phyloP scores from a whole-genome alignment of 2,888 invertebrate genomes.

The Volucella inflata region DNA sequence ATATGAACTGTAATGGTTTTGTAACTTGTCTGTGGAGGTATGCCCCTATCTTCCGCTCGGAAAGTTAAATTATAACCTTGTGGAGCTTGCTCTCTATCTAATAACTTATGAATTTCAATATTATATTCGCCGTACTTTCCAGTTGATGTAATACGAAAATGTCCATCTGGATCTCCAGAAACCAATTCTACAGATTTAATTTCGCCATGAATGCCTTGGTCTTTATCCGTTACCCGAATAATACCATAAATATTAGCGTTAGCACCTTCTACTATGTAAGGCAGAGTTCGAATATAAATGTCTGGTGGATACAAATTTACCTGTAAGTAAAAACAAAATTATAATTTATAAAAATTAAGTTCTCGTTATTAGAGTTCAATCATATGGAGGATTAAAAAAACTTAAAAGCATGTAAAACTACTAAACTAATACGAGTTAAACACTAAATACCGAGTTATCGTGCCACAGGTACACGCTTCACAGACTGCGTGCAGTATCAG shows the following conservation, averaged over 20 bases:
- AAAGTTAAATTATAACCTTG: conserved; percentile 94
- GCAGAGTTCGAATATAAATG: conserved; percentile 91
- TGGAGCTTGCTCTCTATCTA: conserved; percentile 91
- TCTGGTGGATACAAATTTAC: conserved; percentile 95
- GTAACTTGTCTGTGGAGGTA: conserved; percentile 90
- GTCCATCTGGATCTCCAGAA: conserved; percentile 94
- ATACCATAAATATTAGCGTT: conserved; percentile 95
- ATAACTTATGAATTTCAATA: conserved; percentile 90
- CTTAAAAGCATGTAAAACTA: no score
- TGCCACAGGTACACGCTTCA: no score
- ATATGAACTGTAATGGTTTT: conserved; percentile 92
- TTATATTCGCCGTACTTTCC: conserved; percentile 89
- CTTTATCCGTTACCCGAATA: conserved; percentile 92
- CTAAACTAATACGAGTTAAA: no score
- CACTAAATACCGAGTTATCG: no score
- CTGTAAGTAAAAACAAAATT: conserved; percentile 79
- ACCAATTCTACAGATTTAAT: conserved; percentile 92
- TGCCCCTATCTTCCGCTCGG: conserved; percentile 92
- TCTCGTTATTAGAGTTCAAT: background rate
- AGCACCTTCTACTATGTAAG: conserved; percentile 91
- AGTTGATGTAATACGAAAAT: conserved; percentile 90
- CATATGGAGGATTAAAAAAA: no score
- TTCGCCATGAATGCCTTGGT: conserved; percentile 93
- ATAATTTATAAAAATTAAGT: background rate
- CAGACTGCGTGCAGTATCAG: no score